phyloP scores from a whole-genome alignment of 2,113 vertebrate genomes.

The Oriolus oriolus region DNA sequence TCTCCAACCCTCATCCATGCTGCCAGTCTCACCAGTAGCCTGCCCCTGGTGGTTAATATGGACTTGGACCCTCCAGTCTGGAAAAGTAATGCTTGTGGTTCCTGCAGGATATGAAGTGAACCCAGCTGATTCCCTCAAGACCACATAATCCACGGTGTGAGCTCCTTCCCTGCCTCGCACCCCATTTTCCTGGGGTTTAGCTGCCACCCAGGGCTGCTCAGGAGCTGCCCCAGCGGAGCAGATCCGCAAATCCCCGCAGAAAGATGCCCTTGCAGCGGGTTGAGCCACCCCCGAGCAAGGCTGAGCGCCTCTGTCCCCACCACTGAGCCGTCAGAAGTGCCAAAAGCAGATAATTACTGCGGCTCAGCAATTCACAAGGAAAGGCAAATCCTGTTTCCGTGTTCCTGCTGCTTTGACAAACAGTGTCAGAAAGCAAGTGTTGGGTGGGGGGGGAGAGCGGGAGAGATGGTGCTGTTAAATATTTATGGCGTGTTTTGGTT shows the following conservation, averaged over 20 bases:
- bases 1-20: not conserved
- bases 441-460: not conserved
- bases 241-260: not conserved
- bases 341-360: conserved; percentile 33
- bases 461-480: conserved; percentile 60
- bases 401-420: conserved; percentile 57
- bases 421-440: conserved; percentile 40
- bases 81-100: not conserved
- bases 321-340: conserved; percentile 25
- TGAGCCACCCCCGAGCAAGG: not conserved
- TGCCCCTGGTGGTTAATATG: not conserved
- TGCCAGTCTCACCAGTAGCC: not conserved
- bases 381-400: conserved; percentile 48
- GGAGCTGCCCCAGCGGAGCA: not conserved
- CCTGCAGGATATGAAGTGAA: not conserved
- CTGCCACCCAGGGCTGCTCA: not conserved
- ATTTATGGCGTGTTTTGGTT: conserved; percentile 70
- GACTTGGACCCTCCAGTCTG: not conserved
- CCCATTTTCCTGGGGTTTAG: not conserved
- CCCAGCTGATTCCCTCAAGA: not conserved
- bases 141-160: not conserved
- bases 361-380: conserved; percentile 33
- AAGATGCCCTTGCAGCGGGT: not conserved
- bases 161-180: not conserved
- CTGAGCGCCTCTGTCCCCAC: not conserved